Percentiles rank a stretch among this genome's conserved stretches.
Evolutionary conservation across 2,888 invertebrate genomes (phyloP).

Genomic region (Cantharis rustica): DNA sequence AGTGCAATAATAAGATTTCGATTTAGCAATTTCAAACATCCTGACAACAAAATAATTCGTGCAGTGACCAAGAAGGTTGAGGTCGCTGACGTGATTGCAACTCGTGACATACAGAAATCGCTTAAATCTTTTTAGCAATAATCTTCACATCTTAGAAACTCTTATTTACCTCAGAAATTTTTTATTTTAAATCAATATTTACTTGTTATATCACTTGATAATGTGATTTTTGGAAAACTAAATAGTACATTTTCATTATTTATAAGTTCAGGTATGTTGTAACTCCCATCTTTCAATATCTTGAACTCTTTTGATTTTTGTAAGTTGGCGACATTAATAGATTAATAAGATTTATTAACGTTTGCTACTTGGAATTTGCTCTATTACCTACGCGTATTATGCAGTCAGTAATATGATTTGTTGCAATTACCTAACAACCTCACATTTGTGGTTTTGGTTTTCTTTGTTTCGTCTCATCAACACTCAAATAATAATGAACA

Average conservation of each 20-base stretch:
- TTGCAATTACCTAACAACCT: neutral
- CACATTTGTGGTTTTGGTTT: neutral
- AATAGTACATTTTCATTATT: too few relatives aligned
- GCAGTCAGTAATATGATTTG: neutral
- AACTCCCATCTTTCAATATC: too few relatives aligned
- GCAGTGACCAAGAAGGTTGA: slow-evolving; percentile 43
- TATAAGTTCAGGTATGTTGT: too few relatives aligned
- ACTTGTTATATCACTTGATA: neutral
- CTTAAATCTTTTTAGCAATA: slow-evolving; percentile 35
- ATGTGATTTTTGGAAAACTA: too few relatives aligned
- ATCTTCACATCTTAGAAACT: neutral
- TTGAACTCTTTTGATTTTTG: too few relatives aligned
- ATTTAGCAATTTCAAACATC: slow-evolving; percentile 26
- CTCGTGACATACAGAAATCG: slow-evolving; percentile 46
- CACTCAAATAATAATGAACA: neutral
- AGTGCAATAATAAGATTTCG: neutral
- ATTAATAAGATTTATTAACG: neutral
- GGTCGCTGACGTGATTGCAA: slow-evolving; percentile 45
- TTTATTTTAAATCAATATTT: neutral
- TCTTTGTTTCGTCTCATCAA: neutral
- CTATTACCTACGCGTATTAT: neutral
- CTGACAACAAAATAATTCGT: slow-evolving; percentile 38
- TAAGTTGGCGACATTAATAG: neutral
- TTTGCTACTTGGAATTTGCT: neutral
- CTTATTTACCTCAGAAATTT: neutral